Conservation (phyloP, 2,113 vertebrate species). For the Hipposideros armiger region DNA sequence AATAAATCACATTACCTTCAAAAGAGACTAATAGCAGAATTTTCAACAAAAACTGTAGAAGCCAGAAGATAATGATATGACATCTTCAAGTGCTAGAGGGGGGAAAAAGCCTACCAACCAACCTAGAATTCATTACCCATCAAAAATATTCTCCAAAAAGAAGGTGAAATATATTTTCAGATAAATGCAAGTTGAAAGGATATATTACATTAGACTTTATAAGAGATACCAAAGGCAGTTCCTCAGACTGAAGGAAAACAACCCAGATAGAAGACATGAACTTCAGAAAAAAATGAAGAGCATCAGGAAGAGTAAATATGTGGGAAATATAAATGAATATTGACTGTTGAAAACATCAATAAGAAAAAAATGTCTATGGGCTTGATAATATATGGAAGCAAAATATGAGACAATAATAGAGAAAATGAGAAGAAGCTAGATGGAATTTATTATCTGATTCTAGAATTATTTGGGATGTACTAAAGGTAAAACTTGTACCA, state of each 20-base stretch:
- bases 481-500: neutral
- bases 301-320: neutral
- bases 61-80: neutral
- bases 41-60: too few relatives aligned
- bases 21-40: neutral
- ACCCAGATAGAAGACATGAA: neutral
- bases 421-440: neutral
- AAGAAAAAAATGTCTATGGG: neutral
- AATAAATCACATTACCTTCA: neutral
- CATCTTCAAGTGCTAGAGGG: neutral
- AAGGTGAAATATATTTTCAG: neutral
- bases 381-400: neutral
- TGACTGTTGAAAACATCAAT: neutral
- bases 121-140: neutral
- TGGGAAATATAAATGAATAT: neutral
- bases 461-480: neutral
- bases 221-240: neutral
- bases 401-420: neutral
- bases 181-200: neutral
- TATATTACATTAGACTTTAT: neutral
- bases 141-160: neutral
- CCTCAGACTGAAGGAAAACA: neutral
- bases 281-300: neutral
- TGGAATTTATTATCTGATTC: neutral
- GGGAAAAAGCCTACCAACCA: neutral